A percentile compares a stretch with the other conserved stretches of the same genome.
Conservation (phyloP, 2,797 vertebrate genomes). For the Gambusia yucatana region DNA sequence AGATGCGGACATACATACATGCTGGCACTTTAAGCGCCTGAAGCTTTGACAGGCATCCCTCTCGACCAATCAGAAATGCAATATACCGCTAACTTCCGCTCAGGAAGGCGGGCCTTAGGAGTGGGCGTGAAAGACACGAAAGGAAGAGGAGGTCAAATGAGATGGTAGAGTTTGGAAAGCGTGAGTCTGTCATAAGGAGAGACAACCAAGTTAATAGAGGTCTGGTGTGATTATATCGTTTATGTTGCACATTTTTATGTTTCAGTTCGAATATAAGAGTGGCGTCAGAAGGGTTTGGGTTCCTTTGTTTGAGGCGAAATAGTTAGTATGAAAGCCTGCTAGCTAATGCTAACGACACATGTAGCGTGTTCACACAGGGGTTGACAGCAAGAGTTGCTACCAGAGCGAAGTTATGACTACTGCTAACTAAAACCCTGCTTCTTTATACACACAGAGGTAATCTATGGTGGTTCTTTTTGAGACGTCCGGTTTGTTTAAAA, state of each 20-base stretch:
- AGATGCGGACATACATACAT: slow-evolving; percentile 5
- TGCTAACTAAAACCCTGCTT: neutral
- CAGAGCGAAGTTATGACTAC: neutral
- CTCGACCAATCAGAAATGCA: slow-evolving; percentile 36
- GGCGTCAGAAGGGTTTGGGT: neutral
- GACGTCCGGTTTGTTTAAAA: neutral
- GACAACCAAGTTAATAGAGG: neutral
- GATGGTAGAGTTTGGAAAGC: slow-evolving; percentile 35
- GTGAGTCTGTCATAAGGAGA: slow-evolving; percentile 8
- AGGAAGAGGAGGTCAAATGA: slow-evolving; percentile 74
- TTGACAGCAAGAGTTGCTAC: neutral
- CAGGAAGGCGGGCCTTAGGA: slow-evolving; percentile 38
- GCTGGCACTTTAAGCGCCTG: slow-evolving; percentile 23
- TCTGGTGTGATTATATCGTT: neutral
- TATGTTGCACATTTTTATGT: neutral
- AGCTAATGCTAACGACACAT: slow-evolving; percentile 39
- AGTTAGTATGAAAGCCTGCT: slow-evolving; percentile 3
- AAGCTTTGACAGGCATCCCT: slow-evolving; percentile 4
- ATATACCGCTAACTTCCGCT: accelerated
- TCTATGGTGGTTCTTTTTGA: neutral
- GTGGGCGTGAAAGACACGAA: slow-evolving; percentile 48
- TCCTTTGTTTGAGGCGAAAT: neutral
- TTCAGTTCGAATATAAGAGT: neutral
- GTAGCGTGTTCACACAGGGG: slow-evolving; percentile 32
- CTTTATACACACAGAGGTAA: neutral